Evolutionary conservation across 2,113 vertebrate genomes (phyloP).

Genomic region (Pedetes capensis): DNA sequence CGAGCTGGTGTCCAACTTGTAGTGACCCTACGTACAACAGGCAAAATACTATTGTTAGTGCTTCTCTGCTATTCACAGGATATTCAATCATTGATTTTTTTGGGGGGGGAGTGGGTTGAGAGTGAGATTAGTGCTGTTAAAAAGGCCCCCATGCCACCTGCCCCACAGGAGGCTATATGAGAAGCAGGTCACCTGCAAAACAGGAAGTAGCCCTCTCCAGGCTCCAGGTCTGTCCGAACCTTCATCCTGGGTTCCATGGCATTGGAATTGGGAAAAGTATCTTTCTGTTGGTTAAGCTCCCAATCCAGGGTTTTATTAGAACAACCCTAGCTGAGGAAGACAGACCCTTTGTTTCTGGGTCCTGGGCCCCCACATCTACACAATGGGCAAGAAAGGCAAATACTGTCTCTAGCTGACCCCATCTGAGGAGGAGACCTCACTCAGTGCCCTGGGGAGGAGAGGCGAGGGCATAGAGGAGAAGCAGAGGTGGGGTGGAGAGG

Average conservation of each 20-base stretch:
- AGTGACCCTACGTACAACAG: no score
- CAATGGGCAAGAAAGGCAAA: not conserved
- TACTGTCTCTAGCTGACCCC: no score
- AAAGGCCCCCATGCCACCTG: not conserved
- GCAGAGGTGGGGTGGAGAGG: no score
- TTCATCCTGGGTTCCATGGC: no score
- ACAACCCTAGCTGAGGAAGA: not conserved
- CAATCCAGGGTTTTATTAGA: not conserved
- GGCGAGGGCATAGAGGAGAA: no score
- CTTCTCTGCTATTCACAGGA: no score
- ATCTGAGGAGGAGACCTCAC: no score
- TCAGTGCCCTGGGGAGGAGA: no score
- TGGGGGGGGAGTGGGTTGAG: no score
- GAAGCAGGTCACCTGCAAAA: not conserved
- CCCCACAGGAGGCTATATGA: not conserved
- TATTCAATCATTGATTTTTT: no score
- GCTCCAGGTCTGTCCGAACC: not conserved
- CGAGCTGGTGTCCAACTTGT: no score
- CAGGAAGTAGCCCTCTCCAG: not conserved
- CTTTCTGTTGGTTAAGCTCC: not conserved
- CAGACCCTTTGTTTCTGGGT: not conserved
- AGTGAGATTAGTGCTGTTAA: not conserved
- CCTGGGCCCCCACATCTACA: not conserved
- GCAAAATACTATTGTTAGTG: no score
- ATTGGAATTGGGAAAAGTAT: not conserved